Evolutionary conservation across 2,888 invertebrate genomes (phyloP), one percentile per base, ranked within the genome.

Genomic region (Conistra vaccinii): DNA sequence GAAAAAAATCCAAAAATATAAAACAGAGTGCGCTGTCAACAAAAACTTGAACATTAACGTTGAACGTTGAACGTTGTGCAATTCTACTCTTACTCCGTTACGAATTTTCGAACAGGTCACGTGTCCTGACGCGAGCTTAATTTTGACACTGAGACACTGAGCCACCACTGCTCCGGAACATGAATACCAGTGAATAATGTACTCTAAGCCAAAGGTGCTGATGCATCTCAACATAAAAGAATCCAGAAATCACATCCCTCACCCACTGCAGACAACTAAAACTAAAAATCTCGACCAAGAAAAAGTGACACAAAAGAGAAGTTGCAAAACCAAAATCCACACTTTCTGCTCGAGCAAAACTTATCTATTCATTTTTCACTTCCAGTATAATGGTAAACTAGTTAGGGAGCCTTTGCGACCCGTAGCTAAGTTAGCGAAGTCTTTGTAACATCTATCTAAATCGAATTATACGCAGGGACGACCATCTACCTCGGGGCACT

Each of bases 391-490:
- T 90, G 84, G 88, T 91, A 93, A 92, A 91, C 89, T 90, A 89
- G 92, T 92, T 92, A 90, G 83, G 85, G 74, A 83, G 88, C 83
- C 85, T 86, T 84, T 85, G 85, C 84, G 86, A 85, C 87, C 81
- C 75, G 70, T 65, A 72, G 80, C 78, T 32, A 81, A 87, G 90
- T 89, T 89, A 87, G 87, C 72, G 67, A 72, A 88, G 90, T 91
- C 93, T 94, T 93, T 93, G 93, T 93, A 93, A 93, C 92, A 90
- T 92, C 90, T 90, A 93, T 92, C 91, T 92, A 90, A 93, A 94
- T 93, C 91, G 90, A 92, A 92, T 94, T 94, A 93, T 89, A 86
- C 78, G 83, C 84, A 57, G 76, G 77, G 69, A 75, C 86, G 89
- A 86, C 70, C 85, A 79, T 73, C 78, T 80, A 87, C 89, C 90